phyloP scores from a whole-genome alignment of 2,113 vertebrate species.

The Equus przewalskii region DNA sequence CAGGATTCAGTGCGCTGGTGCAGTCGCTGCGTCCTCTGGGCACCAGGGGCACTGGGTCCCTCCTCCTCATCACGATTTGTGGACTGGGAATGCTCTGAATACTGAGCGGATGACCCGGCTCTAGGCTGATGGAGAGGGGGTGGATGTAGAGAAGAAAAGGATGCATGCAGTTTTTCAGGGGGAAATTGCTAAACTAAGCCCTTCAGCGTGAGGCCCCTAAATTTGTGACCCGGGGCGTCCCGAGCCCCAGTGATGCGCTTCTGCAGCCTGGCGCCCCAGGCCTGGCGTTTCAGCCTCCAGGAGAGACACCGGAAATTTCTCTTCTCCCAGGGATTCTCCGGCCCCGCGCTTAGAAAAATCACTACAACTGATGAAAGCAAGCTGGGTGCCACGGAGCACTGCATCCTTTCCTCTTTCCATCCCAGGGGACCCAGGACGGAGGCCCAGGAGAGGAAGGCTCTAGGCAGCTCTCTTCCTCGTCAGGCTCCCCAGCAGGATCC shows the following conservation, averaged over 20 bases:
- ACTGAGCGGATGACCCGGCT: background rate
- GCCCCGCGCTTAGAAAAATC: background rate
- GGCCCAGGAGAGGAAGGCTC: too few species aligned
- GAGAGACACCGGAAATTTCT: background rate
- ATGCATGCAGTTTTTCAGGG: background rate
- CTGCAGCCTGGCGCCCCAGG: background rate
- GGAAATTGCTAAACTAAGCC: background rate
- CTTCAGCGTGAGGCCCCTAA: background rate
- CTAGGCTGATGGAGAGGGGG: background rate
- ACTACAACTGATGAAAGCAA: background rate
- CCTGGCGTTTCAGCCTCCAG: background rate
- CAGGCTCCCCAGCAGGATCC: background rate
- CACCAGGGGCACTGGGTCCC: background rate
- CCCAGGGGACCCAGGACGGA: background rate
- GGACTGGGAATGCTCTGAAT: background rate
- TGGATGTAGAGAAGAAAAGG: background rate
- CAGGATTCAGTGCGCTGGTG: background rate
- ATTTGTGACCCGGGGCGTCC: background rate
- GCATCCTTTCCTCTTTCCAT: background rate
- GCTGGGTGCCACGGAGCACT: rapidly evolving
- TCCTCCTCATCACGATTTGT: background rate
- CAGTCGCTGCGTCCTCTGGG: background rate
- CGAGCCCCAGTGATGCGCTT: background rate
- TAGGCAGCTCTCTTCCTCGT: background rate
- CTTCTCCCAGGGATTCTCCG: background rate